Conservation (phyloP, 2,888 invertebrate species). For the Lissonota sp. region DNA sequence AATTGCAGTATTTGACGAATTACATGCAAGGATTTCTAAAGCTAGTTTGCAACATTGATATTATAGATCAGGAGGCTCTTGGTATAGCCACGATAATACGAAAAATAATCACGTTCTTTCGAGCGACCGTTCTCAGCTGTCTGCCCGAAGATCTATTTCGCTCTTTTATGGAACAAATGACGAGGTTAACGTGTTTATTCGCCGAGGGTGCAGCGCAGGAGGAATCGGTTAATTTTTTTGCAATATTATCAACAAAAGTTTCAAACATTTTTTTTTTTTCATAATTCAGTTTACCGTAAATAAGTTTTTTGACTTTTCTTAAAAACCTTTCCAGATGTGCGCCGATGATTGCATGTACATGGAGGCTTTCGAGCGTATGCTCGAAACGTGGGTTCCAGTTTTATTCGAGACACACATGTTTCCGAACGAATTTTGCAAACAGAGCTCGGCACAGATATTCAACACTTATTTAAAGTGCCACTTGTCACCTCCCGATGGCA, state of each 20-base stretch:
- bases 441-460: conserved; percentile 87
- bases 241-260: not conserved
- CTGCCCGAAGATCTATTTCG: conserved; percentile 85
- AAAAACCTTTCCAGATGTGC: conserved; percentile 78
- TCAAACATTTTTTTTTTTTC: conserved; percentile 2
- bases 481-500: conserved; percentile 92
- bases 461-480: conserved; percentile 92
- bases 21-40: conserved; percentile 87
- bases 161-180: conserved; percentile 87
- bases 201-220: conserved; percentile 88
- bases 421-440: conserved; percentile 80
- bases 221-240: conserved; percentile 85
- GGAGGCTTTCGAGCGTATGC: conserved; percentile 89
- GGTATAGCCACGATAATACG: conserved; percentile 88
- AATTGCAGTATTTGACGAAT: conserved; percentile 86
- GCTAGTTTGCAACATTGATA: conserved; percentile 86
- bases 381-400: conserved; percentile 88
- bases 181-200: conserved; percentile 87
- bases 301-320: conserved; percentile 6
- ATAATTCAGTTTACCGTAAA: not conserved
- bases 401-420: conserved; percentile 83
- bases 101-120: conserved; percentile 87
- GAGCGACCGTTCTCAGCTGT: conserved; percentile 82
- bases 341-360: conserved; percentile 86
- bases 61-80: conserved; percentile 88